phyloP scores from a whole-genome alignment of 2,888 invertebrate species.

The Drosophila flavopinicola region DNA sequence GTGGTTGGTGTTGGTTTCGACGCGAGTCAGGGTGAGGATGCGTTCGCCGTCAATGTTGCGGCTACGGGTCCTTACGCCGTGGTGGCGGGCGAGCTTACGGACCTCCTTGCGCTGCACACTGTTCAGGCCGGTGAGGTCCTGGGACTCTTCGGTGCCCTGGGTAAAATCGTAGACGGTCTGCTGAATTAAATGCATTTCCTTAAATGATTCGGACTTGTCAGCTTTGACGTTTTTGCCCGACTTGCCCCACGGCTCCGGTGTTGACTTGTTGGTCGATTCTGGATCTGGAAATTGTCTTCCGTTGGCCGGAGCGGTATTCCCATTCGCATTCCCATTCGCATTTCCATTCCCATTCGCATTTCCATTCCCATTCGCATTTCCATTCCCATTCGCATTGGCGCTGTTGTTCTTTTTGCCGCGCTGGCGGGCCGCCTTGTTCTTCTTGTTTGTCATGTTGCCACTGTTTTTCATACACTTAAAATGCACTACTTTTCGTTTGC shows the following conservation, averaged over 20 bases:
- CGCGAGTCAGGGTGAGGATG: conserved; percentile 63
- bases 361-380: too few species aligned
- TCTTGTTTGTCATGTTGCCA: too few species aligned
- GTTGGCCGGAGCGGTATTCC: too few species aligned
- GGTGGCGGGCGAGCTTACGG: conserved; percentile 62
- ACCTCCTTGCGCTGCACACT: conserved; percentile 70
- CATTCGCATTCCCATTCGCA: too few species aligned
- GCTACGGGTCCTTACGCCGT: conserved; percentile 74
- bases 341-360: too few species aligned
- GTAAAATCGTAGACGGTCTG: conserved; percentile 66
- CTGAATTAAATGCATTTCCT: conserved; percentile 42
- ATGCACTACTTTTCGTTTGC: too few species aligned
- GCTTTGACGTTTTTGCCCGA: too few species aligned
- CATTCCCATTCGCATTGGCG: too few species aligned
- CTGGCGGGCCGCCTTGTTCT: too few species aligned
- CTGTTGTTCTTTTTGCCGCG: too few species aligned
- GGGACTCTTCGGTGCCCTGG: conserved; percentile 46
- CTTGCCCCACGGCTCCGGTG: conserved; percentile 6
- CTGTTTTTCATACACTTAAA: too few species aligned
- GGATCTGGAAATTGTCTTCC: too few species aligned
- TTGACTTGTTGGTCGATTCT: conserved; percentile 18
- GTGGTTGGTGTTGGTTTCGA: conserved; percentile 10
- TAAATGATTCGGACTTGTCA: background rate
- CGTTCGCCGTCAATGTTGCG: conserved; percentile 59
- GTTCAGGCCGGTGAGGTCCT: conserved; percentile 54